Conservation (phyloP, 1,140 invertebrate species). For the Ceratina calcarata region DNA sequence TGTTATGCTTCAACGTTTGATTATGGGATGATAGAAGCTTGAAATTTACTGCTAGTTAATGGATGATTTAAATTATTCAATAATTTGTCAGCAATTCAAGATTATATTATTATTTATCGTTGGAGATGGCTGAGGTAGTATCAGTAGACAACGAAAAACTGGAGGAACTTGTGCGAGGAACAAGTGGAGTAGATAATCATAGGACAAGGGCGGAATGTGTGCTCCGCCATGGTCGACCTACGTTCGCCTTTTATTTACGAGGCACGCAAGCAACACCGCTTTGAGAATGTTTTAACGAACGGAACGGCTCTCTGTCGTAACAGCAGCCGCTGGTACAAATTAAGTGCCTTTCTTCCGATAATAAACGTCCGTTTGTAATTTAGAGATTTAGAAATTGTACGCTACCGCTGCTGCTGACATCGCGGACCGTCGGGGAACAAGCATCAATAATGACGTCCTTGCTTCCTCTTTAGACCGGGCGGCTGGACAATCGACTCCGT, state of each 20-base stretch:
- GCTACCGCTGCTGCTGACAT: conserved; percentile 14
- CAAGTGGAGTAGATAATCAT: conserved; percentile 7
- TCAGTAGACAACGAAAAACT: neutral
- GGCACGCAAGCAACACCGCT: conserved; percentile 61
- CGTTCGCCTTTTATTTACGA: conserved; percentile 62
- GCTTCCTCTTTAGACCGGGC: too few species aligned
- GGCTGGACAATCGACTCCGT: neutral
- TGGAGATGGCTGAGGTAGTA: too few species aligned
- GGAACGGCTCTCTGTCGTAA: conserved; percentile 59
- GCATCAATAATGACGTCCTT: conserved; percentile 11
- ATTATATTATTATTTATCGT: too few species aligned
- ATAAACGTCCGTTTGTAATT: conserved; percentile 64
- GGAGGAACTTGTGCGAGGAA: too few species aligned
- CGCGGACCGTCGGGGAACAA: conserved; percentile 12
- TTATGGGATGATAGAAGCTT: too few species aligned
- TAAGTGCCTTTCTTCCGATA: conserved; percentile 67
- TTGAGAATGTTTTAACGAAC: conserved; percentile 60
- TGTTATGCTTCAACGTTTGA: too few species aligned
- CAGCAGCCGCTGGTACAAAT: conserved; percentile 62
- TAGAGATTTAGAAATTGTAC: conserved; percentile 67
- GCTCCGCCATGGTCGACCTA: conserved; percentile 39
- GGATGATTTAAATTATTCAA: too few species aligned
- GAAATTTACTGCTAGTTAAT: too few species aligned
- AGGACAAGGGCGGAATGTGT: conserved; percentile 26
- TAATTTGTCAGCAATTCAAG: too few species aligned